Evolutionary conservation across 35 echinoderm and acorn worm genomes (phyloP).

Genomic region (Hemicentrotus pulcherrimus): DNA sequence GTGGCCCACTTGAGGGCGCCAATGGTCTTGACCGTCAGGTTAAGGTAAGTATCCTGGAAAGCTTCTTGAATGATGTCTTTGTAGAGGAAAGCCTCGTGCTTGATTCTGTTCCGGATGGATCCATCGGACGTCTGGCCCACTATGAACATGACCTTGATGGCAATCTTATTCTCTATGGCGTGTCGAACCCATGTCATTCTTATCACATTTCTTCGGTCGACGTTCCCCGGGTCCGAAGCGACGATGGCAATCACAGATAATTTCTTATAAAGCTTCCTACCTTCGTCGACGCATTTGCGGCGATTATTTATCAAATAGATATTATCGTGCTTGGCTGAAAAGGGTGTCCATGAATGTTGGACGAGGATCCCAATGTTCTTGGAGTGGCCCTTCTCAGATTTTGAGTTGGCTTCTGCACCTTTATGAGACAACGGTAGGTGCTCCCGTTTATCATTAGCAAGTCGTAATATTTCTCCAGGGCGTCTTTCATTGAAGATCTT

Average conservation of each 20-base stretch:
- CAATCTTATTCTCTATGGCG: not conserved
- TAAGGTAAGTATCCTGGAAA: conserved; percentile 82
- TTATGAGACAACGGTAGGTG: not conserved
- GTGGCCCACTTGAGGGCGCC: conserved; percentile 86
- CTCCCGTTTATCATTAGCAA: not conserved
- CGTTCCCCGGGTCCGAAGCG: not conserved
- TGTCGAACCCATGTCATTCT: conserved; percentile 15
- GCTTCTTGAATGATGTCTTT: conserved; percentile 81
- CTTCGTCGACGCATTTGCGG: not conserved
- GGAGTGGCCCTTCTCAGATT: not conserved
- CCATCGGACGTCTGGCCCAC: not conserved
- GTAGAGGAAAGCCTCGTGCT: conserved; percentile 57
- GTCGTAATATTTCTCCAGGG: not conserved
- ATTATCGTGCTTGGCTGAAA: not conserved
- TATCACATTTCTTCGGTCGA: conserved; percentile 22
- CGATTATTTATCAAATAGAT: not conserved
- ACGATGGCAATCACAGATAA: conserved; percentile 15
- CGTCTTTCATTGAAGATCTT: not conserved
- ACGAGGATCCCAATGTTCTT: not conserved
- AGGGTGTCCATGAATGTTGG: not conserved
- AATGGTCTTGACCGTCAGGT: conserved; percentile 79
- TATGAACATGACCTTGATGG: conserved; percentile 50
- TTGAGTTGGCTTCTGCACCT: not conserved
- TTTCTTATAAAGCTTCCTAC: not conserved
- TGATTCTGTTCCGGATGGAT: conserved; percentile 4